These are phyloP conservation scores for Rhagium mordax DNA, from an alignment of 2,888 invertebrate species.

Conservation along the genomic window DNA sequence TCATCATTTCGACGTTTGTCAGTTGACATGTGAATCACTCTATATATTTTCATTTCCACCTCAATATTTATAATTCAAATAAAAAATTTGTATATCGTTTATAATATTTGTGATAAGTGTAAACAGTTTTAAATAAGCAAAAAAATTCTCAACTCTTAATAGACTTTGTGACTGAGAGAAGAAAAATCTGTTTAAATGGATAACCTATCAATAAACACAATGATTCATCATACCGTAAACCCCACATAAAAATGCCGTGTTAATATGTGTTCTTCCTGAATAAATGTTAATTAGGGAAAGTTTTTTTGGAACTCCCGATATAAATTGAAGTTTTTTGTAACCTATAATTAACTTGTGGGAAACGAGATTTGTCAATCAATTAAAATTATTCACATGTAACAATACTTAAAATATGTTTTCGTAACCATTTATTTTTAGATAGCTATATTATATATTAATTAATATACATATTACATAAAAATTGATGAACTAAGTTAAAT, in stretches of 20 bases:
- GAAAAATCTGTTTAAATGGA: neutral
- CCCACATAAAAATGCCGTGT: neutral
- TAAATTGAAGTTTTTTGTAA: constrained; percentile 4
- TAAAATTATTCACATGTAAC: constrained; percentile 11
- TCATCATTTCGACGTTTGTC: too few species aligned
- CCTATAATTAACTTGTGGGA: constrained; percentile 3
- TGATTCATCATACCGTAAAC: neutral
- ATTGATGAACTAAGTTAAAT: neutral
- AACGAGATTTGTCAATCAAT: constrained; percentile 17
- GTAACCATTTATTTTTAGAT: constrained; percentile 15
- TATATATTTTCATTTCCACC: too few species aligned
- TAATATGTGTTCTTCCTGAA: neutral
- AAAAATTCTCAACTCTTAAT: neutral
- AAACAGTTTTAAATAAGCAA: neutral
- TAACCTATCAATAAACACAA: neutral
- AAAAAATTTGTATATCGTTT: too few species aligned
- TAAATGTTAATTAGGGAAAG: constrained; percentile 8
- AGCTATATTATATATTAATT: neutral
- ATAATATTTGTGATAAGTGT: too few species aligned
- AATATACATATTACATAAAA: constrained; percentile 13
- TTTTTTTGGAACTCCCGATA: constrained; percentile 5
- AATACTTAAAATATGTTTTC: constrained; percentile 5
- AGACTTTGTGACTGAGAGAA: neutral
- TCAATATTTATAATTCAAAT: too few species aligned
- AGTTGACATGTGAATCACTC: too few species aligned